phyloP scores from a whole-genome alignment of 2,888 invertebrate genomes.

The Leptopilina syphax region DNA sequence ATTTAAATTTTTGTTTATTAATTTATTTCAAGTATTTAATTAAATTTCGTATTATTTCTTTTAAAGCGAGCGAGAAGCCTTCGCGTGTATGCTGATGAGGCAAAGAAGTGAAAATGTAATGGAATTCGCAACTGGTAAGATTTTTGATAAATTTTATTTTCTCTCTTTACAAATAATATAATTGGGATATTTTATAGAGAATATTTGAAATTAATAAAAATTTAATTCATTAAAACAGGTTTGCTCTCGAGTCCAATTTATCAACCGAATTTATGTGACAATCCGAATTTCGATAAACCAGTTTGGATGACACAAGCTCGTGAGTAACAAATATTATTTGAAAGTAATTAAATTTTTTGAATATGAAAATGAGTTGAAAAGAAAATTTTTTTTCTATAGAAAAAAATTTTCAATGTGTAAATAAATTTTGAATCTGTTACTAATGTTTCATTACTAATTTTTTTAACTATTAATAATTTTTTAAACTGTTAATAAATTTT shows the following conservation, averaged over 20 bases:
- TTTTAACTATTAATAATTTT: too few relatives aligned
- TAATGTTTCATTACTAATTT: too few relatives aligned
- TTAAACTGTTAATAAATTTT: too few relatives aligned
- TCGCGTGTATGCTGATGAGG: constrained; percentile 81
- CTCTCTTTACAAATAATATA: background rate
- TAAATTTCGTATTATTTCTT: constrained; percentile 36
- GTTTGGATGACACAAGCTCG: constrained; percentile 82
- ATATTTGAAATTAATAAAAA: constrained; percentile 18
- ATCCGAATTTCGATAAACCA: constrained; percentile 78
- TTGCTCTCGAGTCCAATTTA: constrained; percentile 71
- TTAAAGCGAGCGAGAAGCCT: constrained; percentile 80
- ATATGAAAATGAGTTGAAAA: background rate
- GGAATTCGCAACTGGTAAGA: constrained; percentile 77
- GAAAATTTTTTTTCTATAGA: background rate
- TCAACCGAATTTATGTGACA: constrained; percentile 76
- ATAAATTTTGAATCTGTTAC: too few relatives aligned
- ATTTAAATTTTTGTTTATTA: background rate
- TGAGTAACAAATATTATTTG: constrained; percentile 71
- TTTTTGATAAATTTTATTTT: background rate
- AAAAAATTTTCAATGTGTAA: too few relatives aligned
- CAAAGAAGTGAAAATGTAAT: constrained; percentile 81
- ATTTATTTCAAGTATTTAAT: background rate
- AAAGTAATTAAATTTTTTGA: background rate
- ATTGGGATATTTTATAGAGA: constrained; percentile 33
- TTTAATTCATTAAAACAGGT: constrained; percentile 63